Conservation (phyloP, 2,797 vertebrate genomes). For the Pelobates cultripes region DNA sequence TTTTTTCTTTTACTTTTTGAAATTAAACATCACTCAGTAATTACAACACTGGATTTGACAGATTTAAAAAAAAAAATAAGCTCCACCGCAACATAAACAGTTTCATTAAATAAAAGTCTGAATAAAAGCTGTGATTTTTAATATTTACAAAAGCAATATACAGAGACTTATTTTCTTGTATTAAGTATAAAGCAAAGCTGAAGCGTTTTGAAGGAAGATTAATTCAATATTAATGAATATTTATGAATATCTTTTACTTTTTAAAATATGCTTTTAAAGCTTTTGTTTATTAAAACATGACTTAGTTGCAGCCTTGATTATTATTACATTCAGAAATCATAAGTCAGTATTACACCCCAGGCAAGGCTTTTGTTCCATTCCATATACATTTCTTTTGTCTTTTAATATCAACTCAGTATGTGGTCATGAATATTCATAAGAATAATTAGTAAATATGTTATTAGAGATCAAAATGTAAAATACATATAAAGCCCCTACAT, state of each 20-base stretch:
- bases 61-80: background rate
- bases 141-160: background rate
- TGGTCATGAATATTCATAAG: slow-evolving; percentile 30
- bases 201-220: background rate
- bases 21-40: background rate
- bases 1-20: background rate
- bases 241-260: background rate
- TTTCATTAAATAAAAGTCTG: background rate
- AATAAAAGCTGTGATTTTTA: background rate
- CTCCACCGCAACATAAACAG: background rate
- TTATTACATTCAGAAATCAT: slow-evolving; percentile 16
- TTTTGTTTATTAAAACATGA: slow-evolving; percentile 22
- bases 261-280: slow-evolving; percentile 9
- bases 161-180: background rate
- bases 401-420: slow-evolving; percentile 31
- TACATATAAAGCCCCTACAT: too few species aligned
- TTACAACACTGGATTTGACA: background rate
- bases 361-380: slow-evolving; percentile 20
- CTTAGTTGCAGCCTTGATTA: slow-evolving; percentile 24
- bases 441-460: slow-evolving; percentile 22
- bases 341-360: slow-evolving; percentile 9
- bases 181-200: background rate
- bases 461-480: slow-evolving; percentile 12
- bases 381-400: slow-evolving; percentile 26
- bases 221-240: slow-evolving; percentile 2